Evolutionary conservation across 2,888 invertebrate genomes (phyloP).

Genomic region (Cephus sareptanus): DNA sequence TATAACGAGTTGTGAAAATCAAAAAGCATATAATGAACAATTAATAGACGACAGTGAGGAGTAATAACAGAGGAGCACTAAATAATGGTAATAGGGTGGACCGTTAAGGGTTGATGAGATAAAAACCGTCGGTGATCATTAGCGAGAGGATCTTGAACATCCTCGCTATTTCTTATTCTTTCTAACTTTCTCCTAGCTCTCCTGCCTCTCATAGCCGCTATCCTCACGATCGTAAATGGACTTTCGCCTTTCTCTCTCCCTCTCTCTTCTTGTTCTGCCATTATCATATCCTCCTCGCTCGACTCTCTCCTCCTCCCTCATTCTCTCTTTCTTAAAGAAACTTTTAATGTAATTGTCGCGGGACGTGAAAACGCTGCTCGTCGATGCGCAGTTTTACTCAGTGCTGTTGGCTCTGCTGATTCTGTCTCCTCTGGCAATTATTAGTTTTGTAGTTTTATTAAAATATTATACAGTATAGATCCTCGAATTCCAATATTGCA

Average conservation of each 20-base stretch:
- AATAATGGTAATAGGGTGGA: conserved; percentile 7
- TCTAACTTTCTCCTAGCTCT: conserved; percentile 1
- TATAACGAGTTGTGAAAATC: not conserved
- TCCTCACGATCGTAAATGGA: not conserved
- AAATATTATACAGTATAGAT: not conserved
- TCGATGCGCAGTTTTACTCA: not conserved
- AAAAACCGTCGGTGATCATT: conserved; percentile 21
- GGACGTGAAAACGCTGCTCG: conserved; percentile 52
- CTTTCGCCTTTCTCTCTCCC: conserved; percentile 6
- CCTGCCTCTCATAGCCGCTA: not conserved
- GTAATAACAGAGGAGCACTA: not conserved
- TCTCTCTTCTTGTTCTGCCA: conserved; percentile 6
- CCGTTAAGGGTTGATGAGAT: conserved; percentile 9
- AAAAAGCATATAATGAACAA: not conserved
- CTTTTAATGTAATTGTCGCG: conserved; percentile 55
- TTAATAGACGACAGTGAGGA: not conserved
- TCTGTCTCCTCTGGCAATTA: not conserved
- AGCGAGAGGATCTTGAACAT: conserved; percentile 1
- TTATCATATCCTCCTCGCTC: not conserved
- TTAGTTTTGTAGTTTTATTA: not conserved
- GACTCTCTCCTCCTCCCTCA: conserved; percentile 15
- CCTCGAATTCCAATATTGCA: not conserved
- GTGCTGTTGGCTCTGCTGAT: not conserved
- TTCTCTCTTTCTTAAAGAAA: conserved; percentile 40
- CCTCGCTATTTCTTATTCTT: conserved; percentile 4